Evolutionary conservation across 2,113 vertebrate genomes (phyloP).

Genomic region (Colistium nudipinnis): DNA sequence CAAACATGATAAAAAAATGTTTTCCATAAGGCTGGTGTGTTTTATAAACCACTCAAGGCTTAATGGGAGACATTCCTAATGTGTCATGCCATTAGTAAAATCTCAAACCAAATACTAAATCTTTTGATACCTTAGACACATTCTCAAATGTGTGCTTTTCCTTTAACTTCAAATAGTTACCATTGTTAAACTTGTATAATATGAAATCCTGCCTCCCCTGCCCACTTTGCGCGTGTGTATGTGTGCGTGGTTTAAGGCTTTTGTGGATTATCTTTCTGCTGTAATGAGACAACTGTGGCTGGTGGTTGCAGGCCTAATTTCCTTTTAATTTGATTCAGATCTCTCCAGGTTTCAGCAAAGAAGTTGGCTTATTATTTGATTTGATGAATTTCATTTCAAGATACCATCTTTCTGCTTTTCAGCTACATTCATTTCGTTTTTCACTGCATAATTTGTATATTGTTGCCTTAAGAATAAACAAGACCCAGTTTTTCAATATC

Average conservation of each 20-base stretch:
- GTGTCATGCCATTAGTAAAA: slow-evolving; percentile 68
- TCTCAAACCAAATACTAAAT: slow-evolving; percentile 57
- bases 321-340: slow-evolving; percentile 79
- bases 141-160: slow-evolving; percentile 58
- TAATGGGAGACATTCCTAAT: slow-evolving; percentile 74
- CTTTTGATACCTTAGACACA: slow-evolving; percentile 64
- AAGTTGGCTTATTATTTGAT: slow-evolving; percentile 77
- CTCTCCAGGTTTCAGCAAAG: slow-evolving; percentile 74
- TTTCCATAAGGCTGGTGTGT: slow-evolving; percentile 59
- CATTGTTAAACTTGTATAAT: slow-evolving; percentile 67
- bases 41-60: slow-evolving; percentile 77
- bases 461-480: slow-evolving; percentile 82
- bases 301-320: slow-evolving; percentile 78
- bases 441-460: slow-evolving; percentile 69
- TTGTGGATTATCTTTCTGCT: slow-evolving; percentile 76
- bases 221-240: slow-evolving; percentile 57
- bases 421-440: slow-evolving; percentile 63
- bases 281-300: slow-evolving; percentile 77
- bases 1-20: slow-evolving; percentile 71
- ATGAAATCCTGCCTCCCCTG: slow-evolving; percentile 61
- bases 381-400: slow-evolving; percentile 74
- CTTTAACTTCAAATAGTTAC: slow-evolving; percentile 38
- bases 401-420: slow-evolving; percentile 72
- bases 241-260: slow-evolving; percentile 72
- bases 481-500: slow-evolving; percentile 66